A percentile compares a stretch with the other conserved stretches of the same genome.
Conservation (phyloP, 2,113 vertebrate genomes). For the Tupaia tana region DNA sequence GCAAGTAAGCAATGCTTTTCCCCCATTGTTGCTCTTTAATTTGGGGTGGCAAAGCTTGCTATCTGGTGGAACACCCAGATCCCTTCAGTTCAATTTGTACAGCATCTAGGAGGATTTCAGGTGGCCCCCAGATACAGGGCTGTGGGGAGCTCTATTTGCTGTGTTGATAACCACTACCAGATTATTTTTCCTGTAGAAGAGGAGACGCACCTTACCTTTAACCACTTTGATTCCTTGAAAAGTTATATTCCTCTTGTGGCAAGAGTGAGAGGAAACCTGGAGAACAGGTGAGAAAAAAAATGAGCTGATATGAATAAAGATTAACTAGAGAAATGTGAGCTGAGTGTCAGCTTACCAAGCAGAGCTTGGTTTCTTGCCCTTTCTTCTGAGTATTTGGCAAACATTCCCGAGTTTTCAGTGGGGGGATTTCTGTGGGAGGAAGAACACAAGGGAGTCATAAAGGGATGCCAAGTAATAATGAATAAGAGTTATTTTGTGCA, state of each 20-base stretch:
- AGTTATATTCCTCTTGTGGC: background rate
- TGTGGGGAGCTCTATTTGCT: background rate
- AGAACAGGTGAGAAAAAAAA: background rate
- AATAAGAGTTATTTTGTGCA: conserved; percentile 73
- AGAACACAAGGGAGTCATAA: conserved; percentile 70
- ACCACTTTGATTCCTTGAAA: background rate
- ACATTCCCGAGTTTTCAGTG: conserved; percentile 63
- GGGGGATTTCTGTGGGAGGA: conserved; percentile 40
- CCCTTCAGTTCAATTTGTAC: background rate
- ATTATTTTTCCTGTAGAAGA: background rate
- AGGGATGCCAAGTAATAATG: conserved; percentile 73
- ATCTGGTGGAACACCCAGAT: background rate
- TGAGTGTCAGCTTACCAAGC: conserved; percentile 5
- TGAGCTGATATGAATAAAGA: background rate
- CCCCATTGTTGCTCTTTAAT: background rate
- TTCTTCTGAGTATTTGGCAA: conserved; percentile 69
- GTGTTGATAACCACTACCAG: background rate
- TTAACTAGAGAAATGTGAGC: background rate
- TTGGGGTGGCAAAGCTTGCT: background rate
- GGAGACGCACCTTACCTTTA: background rate
- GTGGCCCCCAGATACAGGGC: background rate
- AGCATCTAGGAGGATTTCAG: background rate
- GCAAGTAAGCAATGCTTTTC: conserved; percentile 45
- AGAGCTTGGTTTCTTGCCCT: conserved; percentile 44
- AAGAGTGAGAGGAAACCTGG: background rate